Conservation (phyloP, 2,113 vertebrate genomes). For the Macrotus californicus region DNA sequence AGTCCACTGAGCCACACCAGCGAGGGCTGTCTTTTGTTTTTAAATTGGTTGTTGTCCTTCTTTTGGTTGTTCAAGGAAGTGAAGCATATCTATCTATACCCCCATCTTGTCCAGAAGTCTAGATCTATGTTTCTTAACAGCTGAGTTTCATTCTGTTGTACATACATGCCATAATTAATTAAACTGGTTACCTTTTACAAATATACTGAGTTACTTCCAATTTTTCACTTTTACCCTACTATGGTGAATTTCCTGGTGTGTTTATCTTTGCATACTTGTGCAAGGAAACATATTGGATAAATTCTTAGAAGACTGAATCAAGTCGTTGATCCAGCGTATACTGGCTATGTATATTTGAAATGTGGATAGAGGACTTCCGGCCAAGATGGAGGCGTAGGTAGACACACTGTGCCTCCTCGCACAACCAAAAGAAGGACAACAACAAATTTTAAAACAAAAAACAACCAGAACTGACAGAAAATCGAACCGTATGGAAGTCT, state of each 20-base stretch:
- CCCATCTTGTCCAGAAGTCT: neutral
- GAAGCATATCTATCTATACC: too few relatives aligned
- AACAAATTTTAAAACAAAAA: too few relatives aligned
- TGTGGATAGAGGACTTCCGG: too few relatives aligned
- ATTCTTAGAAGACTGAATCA: neutral
- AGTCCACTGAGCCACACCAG: too few relatives aligned
- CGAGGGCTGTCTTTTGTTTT: too few relatives aligned
- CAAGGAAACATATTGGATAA: neutral
- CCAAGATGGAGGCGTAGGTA: too few relatives aligned
- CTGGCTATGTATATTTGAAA: neutral
- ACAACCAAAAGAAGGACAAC: too few relatives aligned
- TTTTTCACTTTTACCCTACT: neutral
- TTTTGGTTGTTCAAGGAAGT: too few relatives aligned
- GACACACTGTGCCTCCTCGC: too few relatives aligned
- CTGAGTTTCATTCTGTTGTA: neutral
- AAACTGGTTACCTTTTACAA: neutral
- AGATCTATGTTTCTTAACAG: neutral
- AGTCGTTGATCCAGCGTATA: neutral
- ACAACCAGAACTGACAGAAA: too few relatives aligned
- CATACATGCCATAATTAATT: neutral
- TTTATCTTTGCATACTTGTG: slow-evolving; percentile 18
- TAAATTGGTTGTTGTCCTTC: too few relatives aligned
- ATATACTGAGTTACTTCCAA: neutral
- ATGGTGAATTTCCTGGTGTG: neutral
- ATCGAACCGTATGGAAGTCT: too few relatives aligned